These are phyloP conservation scores for Notothenia coriiceps DNA, from an alignment of 2,113 vertebrate genomes.

Conservation along the genomic window DNA sequence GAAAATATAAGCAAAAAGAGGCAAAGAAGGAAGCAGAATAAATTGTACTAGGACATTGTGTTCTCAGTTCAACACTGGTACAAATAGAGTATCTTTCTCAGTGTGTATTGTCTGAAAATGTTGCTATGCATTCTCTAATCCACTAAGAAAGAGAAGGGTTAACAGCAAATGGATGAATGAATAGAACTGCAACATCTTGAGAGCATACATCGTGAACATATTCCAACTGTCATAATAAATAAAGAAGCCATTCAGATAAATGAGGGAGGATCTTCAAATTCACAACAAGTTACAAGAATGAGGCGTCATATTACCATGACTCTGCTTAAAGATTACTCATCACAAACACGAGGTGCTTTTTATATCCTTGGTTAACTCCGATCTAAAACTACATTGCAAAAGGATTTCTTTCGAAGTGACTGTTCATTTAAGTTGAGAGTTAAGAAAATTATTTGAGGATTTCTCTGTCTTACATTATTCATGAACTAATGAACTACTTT, in stretches of 20 bases:
- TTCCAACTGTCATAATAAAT: not conserved
- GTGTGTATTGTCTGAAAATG: not conserved
- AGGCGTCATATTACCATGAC: not conserved
- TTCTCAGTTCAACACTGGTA: constrained; percentile 13
- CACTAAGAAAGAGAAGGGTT: not conserved
- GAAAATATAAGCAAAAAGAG: not conserved
- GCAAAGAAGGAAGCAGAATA: constrained; percentile 4
- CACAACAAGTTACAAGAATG: not conserved
- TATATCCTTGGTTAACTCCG: not conserved
- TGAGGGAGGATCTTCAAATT: constrained; percentile 15
- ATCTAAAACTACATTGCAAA: not conserved
- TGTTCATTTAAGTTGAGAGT: not conserved
- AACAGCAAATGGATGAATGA: constrained; percentile 8
- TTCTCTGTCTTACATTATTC: constrained; percentile 1
- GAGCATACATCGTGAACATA: not conserved
- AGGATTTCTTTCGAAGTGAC: not conserved
- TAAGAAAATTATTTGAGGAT: not conserved
- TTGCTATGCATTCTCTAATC: not conserved
- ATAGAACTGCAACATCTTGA: not conserved
- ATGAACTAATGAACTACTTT: constrained; percentile 6
- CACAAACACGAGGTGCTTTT: not conserved
- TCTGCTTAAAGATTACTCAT: not conserved
- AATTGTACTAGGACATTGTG: constrained; percentile 4
- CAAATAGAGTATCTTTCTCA: constrained; percentile 19
- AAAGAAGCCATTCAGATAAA: constrained; percentile 7